Base-by-base conservation (phyloP, 2,888 invertebrate genomes). In the Morinoia aosen region DNA sequence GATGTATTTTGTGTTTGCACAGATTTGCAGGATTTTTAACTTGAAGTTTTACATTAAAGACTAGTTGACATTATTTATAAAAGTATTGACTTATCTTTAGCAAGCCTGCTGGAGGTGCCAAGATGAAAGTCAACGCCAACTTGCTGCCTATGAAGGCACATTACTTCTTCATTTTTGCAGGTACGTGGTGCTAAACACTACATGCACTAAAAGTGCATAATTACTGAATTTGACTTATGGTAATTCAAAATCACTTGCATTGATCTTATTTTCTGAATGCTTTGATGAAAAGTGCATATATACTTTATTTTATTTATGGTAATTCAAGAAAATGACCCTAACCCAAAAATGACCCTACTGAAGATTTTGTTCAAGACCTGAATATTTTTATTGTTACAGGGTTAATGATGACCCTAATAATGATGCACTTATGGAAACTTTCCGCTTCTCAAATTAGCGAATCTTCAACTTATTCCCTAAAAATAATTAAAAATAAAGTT, bases 101-200 rank as follows among this genome's bases (percentile, higher is more conserved):
- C 76, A 76, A 76, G 76, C 25, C 61, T 16, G 61, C 61, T 61
- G 61, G 61, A 61, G 61, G 61, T 76, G 93, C n/a, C 95, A 96
- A 88, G 19, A 96, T 96, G 96, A 96, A 96, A 95, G 56, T 99
- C 95, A 98, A 98, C 97, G 97, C 97, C 97, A 97, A 97, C 91
- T 97, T 98, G 95, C 97, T 99, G 97, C 98, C 99, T 25, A 98
- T 99, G 95, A 99, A 99, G 98, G 98, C 98, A 0, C 99, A 99
- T 97, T 99, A 98, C 97, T 98, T 99, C 97, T 98, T 98, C 97
- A 98, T 99, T 97, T 98, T 98, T 98, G 98, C 98, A 97, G 98
- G 98, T 98, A 97, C 98, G 98, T 90, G 14, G 16, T 64, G 33
- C 64, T 2, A 2, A 64, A 25, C 33, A 64, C 64, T 64, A 7